phyloP scores from a whole-genome alignment of 2,797 vertebrate species.

The Onychomys arenicola region DNA sequence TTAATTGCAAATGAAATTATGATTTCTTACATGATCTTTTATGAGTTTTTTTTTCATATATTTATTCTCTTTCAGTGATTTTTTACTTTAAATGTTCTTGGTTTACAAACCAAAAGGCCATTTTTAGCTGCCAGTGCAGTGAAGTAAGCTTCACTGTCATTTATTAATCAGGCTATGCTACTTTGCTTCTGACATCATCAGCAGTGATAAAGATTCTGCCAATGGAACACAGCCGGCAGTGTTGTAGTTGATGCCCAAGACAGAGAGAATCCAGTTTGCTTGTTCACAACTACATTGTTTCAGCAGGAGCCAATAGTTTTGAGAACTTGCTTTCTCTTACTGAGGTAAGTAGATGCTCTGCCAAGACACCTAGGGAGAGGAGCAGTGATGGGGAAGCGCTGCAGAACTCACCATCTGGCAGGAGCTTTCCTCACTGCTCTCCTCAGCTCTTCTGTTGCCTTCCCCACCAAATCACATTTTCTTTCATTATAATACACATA shows the following conservation, averaged over 20 bases:
- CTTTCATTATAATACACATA: constrained; percentile 56
- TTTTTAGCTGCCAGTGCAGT: constrained; percentile 44
- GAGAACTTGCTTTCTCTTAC: constrained; percentile 49
- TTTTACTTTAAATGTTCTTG: constrained; percentile 68
- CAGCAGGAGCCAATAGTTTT: neutral
- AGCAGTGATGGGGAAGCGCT: neutral
- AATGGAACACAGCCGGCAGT: constrained; percentile 6
- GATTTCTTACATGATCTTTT: constrained; percentile 50
- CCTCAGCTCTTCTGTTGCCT: neutral
- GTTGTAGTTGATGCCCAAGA: constrained; percentile 42
- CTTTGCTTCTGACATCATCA: constrained; percentile 69
- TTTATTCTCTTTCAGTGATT: constrained; percentile 53
- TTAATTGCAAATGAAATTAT: constrained; percentile 61
- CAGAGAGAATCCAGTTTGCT: constrained; percentile 8
- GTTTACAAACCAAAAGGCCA: constrained; percentile 67
- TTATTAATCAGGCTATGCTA: constrained; percentile 59
- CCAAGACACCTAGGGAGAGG: constrained; percentile 68
- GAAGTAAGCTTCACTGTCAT: constrained; percentile 63
- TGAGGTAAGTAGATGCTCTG: constrained; percentile 19
- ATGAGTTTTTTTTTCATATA: constrained; percentile 5
- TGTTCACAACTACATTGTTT: constrained; percentile 10
- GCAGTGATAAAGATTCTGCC: constrained; percentile 66
- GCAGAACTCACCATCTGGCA: constrained; percentile 66
- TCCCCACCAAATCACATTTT: constrained; percentile 63
- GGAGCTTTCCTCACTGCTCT: constrained; percentile 3